Conservation (phyloP, 2,113 vertebrate genomes). For the Craseonycteris thonglongyai region DNA sequence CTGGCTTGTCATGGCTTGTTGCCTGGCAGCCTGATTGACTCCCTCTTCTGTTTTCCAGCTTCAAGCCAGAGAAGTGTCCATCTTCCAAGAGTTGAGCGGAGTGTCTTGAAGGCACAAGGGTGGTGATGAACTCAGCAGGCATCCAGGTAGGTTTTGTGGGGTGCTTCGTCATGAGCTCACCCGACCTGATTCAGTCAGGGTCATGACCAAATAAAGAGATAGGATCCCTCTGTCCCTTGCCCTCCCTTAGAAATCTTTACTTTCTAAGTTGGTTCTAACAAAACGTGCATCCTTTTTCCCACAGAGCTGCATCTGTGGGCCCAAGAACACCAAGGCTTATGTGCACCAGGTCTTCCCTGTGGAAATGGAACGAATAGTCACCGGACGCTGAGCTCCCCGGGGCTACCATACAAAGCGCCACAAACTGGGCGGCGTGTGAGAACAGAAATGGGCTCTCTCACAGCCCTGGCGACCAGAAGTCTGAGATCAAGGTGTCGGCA, state of each 20-base stretch:
- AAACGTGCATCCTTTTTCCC: neutral
- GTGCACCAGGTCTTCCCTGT: neutral
- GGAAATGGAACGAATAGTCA: neutral
- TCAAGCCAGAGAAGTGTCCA: neutral
- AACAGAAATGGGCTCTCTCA: neutral
- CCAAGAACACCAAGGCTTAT: neutral
- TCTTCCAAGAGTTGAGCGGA: neutral
- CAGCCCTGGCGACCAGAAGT: neutral
- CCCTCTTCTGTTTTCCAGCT: slow-evolving; percentile 19
- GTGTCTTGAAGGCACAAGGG: neutral
- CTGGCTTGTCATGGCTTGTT: slow-evolving; percentile 37
- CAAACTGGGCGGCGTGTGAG: neutral
- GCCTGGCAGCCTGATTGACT: slow-evolving; percentile 21
- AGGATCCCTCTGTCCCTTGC: neutral
- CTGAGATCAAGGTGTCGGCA: neutral
- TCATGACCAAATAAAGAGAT: neutral
- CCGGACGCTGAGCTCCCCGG: neutral
- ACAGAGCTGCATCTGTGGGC: neutral
- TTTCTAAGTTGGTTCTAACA: neutral
- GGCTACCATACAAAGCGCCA: neutral
- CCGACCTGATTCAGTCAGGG: neutral
- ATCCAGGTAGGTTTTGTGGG: neutral
- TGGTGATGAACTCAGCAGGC: neutral
- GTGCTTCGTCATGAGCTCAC: neutral
- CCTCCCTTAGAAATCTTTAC: neutral